A percentile compares a stretch with the other conserved stretches of the same genome.
Conservation (phyloP, 1,140 invertebrate species). For the Branchinecta lindahli region DNA sequence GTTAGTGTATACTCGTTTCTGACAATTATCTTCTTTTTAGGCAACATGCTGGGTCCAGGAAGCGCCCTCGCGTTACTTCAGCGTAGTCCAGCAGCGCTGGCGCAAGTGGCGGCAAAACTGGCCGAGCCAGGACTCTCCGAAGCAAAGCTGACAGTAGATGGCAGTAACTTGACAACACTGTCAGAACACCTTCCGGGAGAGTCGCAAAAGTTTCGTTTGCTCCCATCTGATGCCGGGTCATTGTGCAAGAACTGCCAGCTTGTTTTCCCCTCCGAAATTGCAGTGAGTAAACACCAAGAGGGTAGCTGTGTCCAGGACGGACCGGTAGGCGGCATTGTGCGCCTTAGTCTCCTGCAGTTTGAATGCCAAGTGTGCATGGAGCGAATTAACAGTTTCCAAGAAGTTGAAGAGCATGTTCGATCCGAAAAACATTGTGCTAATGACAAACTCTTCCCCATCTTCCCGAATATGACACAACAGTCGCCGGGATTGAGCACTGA, state of each 20-base stretch:
- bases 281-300: slow-evolving; percentile 52
- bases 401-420: slow-evolving; percentile 25
- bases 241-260: slow-evolving; percentile 71
- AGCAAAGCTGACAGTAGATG: slow-evolving; percentile 36
- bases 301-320: slow-evolving; percentile 42
- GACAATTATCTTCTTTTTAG: neutral
- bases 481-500: slow-evolving; percentile 43
- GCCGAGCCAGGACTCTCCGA: slow-evolving; percentile 31
- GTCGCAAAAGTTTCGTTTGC: slow-evolving; percentile 27
- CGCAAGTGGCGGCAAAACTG: slow-evolving; percentile 34
- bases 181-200: slow-evolving; percentile 30
- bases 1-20: too few species aligned
- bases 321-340: slow-evolving; percentile 38
- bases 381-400: slow-evolving; percentile 16
- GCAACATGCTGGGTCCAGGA: neutral
- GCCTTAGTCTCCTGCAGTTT: slow-evolving; percentile 40
- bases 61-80: slow-evolving; percentile 17
- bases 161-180: slow-evolving; percentile 23
- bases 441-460: neutral
- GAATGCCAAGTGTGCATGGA: slow-evolving; percentile 23
- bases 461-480: slow-evolving; percentile 23
- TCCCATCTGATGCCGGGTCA: slow-evolving; percentile 54
- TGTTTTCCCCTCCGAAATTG: slow-evolving; percentile 56
- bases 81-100: slow-evolving; percentile 31
- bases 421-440: neutral